Evolutionary conservation across 2,797 vertebrate genomes (phyloP).

Genomic region (Falco peregrinus): DNA sequence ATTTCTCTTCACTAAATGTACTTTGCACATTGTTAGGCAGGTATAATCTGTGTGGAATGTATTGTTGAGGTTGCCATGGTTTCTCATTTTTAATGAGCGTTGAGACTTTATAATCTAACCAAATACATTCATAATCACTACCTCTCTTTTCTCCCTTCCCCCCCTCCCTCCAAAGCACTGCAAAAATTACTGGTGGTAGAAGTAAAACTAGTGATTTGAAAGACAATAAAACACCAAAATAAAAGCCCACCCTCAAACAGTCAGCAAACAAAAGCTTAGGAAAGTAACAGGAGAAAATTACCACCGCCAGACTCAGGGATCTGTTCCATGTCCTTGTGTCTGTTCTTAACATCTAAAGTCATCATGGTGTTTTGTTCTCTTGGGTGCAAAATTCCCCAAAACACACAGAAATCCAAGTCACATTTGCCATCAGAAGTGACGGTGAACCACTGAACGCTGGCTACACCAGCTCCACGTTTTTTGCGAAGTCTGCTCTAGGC

Average conservation of each 20-base stretch:
- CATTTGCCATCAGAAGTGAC: neutral
- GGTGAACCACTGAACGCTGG: neutral
- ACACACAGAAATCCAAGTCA: neutral
- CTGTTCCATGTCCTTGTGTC: neutral
- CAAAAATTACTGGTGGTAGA: constrained; percentile 8
- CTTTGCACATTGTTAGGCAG: constrained; percentile 54
- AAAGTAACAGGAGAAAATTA: constrained; percentile 20
- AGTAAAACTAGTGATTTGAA: constrained; percentile 29
- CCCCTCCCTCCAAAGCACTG: neutral
- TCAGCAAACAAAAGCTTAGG: constrained; percentile 11
- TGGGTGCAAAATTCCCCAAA: neutral
- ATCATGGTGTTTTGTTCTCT: fast-evolving
- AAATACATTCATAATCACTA: constrained; percentile 70
- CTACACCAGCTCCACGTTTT: neutral
- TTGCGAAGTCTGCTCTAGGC: neutral
- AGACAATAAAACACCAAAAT: constrained; percentile 16
- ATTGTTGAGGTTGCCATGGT: constrained; percentile 73
- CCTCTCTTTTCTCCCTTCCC: neutral
- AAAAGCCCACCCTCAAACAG: constrained; percentile 14
- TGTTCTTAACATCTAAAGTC: neutral
- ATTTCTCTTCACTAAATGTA: constrained; percentile 64
- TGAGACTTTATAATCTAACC: constrained; percentile 55
- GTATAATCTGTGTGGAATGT: constrained; percentile 67
- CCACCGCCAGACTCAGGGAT: neutral
- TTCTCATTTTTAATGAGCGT: constrained; percentile 74